Percentiles rank a stretch among this genome's conserved stretches.
Conservation (phyloP, 2,797 vertebrate genomes). For the Acestrorhynchus altus region DNA sequence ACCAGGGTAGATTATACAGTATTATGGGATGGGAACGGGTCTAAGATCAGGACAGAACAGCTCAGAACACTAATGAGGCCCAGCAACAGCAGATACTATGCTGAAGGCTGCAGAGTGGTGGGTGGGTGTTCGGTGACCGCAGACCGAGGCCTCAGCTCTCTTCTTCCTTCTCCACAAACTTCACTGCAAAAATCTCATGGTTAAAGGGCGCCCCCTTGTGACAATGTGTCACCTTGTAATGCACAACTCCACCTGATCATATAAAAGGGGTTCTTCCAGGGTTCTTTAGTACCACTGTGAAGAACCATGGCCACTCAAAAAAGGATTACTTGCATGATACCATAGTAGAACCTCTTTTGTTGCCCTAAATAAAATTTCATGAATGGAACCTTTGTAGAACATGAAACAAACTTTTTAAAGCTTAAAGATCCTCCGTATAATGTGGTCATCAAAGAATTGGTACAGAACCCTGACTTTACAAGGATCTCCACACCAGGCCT, state of each 20-base stretch:
- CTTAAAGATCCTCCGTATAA: too few species aligned
- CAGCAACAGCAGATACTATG: neutral
- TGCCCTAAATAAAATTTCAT: too few species aligned
- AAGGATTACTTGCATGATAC: too few species aligned
- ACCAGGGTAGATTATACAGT: too few species aligned
- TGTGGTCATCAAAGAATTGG: too few species aligned
- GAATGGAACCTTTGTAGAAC: too few species aligned
- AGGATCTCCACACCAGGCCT: too few species aligned
- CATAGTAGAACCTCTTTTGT: too few species aligned
- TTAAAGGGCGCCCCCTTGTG: conserved; percentile 58
- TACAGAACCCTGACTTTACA: too few species aligned
- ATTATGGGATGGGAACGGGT: neutral
- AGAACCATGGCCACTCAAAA: neutral
- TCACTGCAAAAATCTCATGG: conserved; percentile 1
- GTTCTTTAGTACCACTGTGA: too few species aligned
- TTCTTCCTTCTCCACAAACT: neutral
- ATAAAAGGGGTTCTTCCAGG: too few species aligned
- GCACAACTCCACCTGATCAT: neutral
- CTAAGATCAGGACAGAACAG: neutral
- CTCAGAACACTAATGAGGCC: neutral
- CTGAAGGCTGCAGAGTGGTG: neutral
- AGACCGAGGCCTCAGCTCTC: neutral
- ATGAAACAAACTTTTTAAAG: too few species aligned
- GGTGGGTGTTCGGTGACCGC: neutral
- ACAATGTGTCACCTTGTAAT: neutral